Evolutionary conservation across 2,113 vertebrate genomes (phyloP), one percentile per base, ranked within the genome.

Genomic region (Alouatta palliata): DNA sequence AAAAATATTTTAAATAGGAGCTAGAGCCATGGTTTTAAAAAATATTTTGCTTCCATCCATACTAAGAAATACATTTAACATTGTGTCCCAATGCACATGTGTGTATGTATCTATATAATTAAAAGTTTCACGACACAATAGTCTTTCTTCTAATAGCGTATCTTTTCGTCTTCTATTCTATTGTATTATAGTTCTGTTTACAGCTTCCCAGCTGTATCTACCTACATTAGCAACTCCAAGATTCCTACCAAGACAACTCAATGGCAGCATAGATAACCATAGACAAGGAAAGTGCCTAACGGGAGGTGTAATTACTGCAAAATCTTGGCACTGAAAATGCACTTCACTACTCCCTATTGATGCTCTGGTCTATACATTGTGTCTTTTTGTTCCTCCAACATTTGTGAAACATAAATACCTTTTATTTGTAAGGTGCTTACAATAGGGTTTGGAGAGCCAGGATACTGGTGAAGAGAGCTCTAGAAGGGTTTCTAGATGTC

Each of bases 21-120:
- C 64, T 85, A 40, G 66, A 90, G 76, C 66, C 61, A 45, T 32
- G 23, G 11, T 77, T 76, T 92, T 76, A 11, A 82, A 86, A 92
- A 76, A 49, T 37, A 79, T 40, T 73, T 94, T 54, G 58, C 25
- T 88, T 88, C 37, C 45, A n/a, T 77, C 17, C 3, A 40, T 56
- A 68, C 16, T n/a, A 56, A 88, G 71, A 90, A 94, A 83, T 79
- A 79, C 40, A 85, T 79, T 68, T 87, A 52, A 87, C n/a, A 43
- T 6, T 76, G 43, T 88, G 17, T 88, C 25, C 25, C 40, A 82
- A 40, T 32, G 25, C 12, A 80, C 54, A 45, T 27, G 32, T 75
- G 54, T 19, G 9, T 83, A 16, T 95, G 16, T 19, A 25, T 75
- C 23, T 81, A 43, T 27, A 61, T 21, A 80, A 61, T 37, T 75